Evolutionary conservation across 2,797 vertebrate species (phyloP), one percentile per base, ranked within the genome.

Genomic region (Adelosebastes latens): DNA sequence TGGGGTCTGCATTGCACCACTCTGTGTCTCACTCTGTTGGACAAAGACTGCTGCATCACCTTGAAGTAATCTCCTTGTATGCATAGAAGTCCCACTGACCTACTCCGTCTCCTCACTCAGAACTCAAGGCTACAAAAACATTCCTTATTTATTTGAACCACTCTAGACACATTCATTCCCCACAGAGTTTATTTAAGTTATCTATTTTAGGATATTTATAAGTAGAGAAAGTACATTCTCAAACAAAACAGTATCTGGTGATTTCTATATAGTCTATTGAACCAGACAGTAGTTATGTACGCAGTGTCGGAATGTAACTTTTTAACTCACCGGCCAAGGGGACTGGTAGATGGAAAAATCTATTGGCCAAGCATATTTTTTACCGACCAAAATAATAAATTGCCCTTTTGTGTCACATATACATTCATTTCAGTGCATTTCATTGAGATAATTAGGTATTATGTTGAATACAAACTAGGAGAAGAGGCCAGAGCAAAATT

Each of bases 1-100:
- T 20, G 36, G 69, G 71, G 39, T 78, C 72, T 59, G 64, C 71
- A 77, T 16, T 72, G 80, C 75, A 82, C 63, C 62, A 61, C 25
- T 60, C 25, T 24, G 59, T 61, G 65, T 24, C 16, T 52, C 46
- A 52, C 46, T 52, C 67, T 53, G 60, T 34, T 2, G 55, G 34
- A 39, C 32, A 39, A 29, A 53, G 13, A 67, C 25, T 11, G 3
- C 62, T 61, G 62, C 46, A 49, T 29, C 63, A 56, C n/a, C 62
- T 77, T 62, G 7, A 72, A 32, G 39, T 24, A 11, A 16, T 25
- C 52, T 42, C 24, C 34, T 24, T 8, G 27, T 79, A 27, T 46
- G 34, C 34, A 53, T 22, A 49, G 9, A 22, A 18, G n/a, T 4
- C 20, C 39, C 8, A 9, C 0, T 32, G 27, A 25, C 27, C 9